Conservation (phyloP, 2,888 invertebrate species). For the Pilophorus perplexus region DNA sequence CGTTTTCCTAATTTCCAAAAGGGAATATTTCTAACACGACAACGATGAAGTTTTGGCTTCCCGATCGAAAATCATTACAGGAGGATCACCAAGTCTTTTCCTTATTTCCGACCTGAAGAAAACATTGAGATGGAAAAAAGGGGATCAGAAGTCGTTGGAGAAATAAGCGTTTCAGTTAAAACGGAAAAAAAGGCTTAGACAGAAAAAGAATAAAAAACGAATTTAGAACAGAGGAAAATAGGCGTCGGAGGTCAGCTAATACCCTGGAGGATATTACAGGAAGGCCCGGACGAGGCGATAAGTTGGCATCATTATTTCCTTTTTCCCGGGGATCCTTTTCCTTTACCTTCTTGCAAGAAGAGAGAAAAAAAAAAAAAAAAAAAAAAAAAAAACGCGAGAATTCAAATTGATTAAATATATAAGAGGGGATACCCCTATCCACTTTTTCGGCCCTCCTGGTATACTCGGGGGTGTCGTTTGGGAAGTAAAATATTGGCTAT, state of each 20-base stretch:
- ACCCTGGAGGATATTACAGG: slow-evolving; percentile 18
- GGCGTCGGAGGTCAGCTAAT: slow-evolving; percentile 18
- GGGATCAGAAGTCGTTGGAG: too few relatives aligned
- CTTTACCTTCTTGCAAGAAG: too few relatives aligned
- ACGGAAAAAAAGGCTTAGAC: background rate
- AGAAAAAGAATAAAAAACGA: background rate
- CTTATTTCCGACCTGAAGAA: too few relatives aligned
- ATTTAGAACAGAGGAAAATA: slow-evolving; percentile 16
- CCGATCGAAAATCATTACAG: too few relatives aligned
- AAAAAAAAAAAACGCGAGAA: slow-evolving; percentile 1
- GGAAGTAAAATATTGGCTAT: slow-evolving; percentile 44
- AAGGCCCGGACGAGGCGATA: slow-evolving; percentile 13
- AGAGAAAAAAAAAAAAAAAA: too few relatives aligned
- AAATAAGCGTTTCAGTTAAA: background rate
- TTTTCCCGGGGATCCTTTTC: too few relatives aligned
- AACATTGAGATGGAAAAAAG: too few relatives aligned
- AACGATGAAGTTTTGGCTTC: too few relatives aligned
- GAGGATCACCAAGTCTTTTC: too few relatives aligned
- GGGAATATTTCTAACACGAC: too few relatives aligned
- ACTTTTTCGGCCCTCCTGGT: background rate
- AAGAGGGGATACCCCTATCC: background rate
- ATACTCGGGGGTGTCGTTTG: slow-evolving; percentile 38
- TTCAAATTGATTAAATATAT: slow-evolving; percentile 32
- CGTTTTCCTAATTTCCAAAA: too few relatives aligned
- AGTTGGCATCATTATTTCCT: slow-evolving; percentile 30